Conservation (phyloP, 2,797 vertebrate species). For the Eidolon dupreanum region DNA sequence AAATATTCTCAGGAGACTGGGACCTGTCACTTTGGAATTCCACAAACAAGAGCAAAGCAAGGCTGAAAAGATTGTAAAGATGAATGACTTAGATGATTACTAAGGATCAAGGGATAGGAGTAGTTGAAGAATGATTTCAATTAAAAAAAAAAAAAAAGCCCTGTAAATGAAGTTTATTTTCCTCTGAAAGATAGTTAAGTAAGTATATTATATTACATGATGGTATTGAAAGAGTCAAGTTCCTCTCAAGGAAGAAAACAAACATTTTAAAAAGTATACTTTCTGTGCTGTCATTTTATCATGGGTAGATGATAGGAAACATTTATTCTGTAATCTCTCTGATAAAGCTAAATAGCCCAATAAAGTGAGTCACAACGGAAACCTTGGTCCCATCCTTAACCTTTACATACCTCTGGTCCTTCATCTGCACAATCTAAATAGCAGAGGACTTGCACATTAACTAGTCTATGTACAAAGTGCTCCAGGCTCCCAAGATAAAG, state of each 20-base stretch:
- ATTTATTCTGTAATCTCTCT: constrained; percentile 46
- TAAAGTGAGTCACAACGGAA: constrained; percentile 36
- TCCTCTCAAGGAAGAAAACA: not conserved
- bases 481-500: not conserved
- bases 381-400: not conserved
- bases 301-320: not conserved
- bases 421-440: not conserved
- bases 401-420: not conserved
- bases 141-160: not conserved
- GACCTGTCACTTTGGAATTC: constrained; percentile 62
- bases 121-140: constrained; percentile 47
- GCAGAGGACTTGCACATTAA: not conserved
- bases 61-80: constrained; percentile 39
- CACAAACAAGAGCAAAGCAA: constrained; percentile 35
- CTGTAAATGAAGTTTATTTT: constrained; percentile 49
- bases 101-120: constrained; percentile 33
- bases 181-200: not conserved
- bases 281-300: not conserved
- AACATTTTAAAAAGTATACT: not conserved
- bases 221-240: not conserved
- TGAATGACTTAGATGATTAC: constrained; percentile 1
- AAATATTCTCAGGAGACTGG: constrained; percentile 2
- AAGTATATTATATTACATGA: not conserved
- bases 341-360: constrained; percentile 55
- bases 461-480: not conserved